Evolutionary conservation across 2,113 vertebrate genomes (phyloP), one percentile per base, ranked within the genome.

Genomic region (Aphyosemion australe): DNA sequence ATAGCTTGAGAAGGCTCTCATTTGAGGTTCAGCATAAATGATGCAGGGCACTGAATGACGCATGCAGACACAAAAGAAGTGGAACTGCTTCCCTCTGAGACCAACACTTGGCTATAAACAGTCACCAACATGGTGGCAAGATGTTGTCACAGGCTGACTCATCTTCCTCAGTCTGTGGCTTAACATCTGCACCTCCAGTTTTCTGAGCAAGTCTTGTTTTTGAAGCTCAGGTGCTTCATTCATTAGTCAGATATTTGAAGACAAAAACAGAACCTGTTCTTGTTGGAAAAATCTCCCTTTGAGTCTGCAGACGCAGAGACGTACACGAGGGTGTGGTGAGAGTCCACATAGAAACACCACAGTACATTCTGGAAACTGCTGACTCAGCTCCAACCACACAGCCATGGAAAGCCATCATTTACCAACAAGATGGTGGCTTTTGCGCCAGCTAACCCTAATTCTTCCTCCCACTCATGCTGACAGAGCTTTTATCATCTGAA

Each of bases 1-100:
- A 80, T 87, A 83, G 80, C 76, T 49, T 0, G 45, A 60, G 63
- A 84, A 89, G 86, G 88, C 92, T 89, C 74, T 92, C 79, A 91
- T 93, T 92, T 92, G 87, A 84, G 89, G 87, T 74, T 60, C 63
- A 65, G 86, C 78, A 71, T 83, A 86, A 91, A 85, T 78, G 84
- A 89, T 74, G 75, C 76, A 73, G 84, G 68, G 77, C 82, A 64
- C 62, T 9, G 83, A 65, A 86, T 93, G 92, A 92, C 88, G 88
- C 88, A 91, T 65, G 10, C 26, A 80, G 82, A 84, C 85, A 81
- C 82, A 88, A 87, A 87, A 80, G 82, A 64, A 60, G 58, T 48
- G 56, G 80, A 84, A 80, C 82, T 83, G 76, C 84, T 89, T 82
- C 73, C 75, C 74, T 68, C 69, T 21, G 31, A 13, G 42, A 70